Base-by-base conservation (phyloP, 2,113 vertebrate genomes). In the Hymenochirus boettgeri region DNA sequence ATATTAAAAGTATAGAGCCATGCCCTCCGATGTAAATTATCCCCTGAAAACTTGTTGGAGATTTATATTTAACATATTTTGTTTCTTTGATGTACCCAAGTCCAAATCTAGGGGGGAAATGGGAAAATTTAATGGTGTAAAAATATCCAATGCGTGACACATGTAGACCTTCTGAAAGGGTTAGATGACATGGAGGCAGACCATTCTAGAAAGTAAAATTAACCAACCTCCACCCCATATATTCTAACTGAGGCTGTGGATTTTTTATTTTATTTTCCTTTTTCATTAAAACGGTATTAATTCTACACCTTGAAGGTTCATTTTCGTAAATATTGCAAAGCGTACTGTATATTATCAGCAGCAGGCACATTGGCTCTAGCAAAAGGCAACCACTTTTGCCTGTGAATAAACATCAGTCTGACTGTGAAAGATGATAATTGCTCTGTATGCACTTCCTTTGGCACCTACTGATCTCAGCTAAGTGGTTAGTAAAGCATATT, bases 391-490 rank as follows among this genome's bases (percentile, higher is more conserved):
- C 24, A 52, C 77, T 82, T 59, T 79, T 70, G 78, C 73, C 79
- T 84, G 79, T 79, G 84, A 87, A 84, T 87, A 86, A 86, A 77
- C 83, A 82, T 80, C 77, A 75, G 82, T 75, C 79, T 82, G 80
- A 80, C 82, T 79, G 75, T 83, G 78, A 76, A 72, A 76, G 79
- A 82, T 72, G 77, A 75, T 85, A 85, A 87, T 86, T 87, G 84
- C 77, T 81, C 77, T 78, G 77, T 77, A 79, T 80, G 78, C 74
- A 78, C 82, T 81, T 88, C 77, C 80, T 78, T 77, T 80, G 76
- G 80, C 77, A 82, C 80, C 82, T 80, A 75, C 80, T 79, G 84
- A 81, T 86, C 82, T 80, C 78, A 54, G 71, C 79, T 83, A 82
- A 86, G 85, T 81, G 75, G 76, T 81, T 77, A 75, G 79, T 77